Evolutionary conservation across 1,140 invertebrate genomes (phyloP).

Genomic region (Subanguina moxae): DNA sequence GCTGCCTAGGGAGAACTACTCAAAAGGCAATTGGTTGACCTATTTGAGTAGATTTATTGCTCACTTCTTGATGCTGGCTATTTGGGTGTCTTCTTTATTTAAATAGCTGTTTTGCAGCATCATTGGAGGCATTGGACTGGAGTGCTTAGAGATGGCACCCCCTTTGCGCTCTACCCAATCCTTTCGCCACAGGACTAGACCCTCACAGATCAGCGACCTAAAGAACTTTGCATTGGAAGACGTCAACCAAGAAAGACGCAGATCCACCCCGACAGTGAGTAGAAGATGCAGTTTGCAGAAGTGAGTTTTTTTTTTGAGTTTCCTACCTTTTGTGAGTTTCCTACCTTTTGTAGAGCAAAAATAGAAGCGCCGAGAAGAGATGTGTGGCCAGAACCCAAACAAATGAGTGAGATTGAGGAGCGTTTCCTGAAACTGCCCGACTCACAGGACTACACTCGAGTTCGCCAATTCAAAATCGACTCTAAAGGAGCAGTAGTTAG

Average conservation of each 20-base stretch:
- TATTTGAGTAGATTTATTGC: too few relatives aligned
- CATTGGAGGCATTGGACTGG: constrained; percentile 15
- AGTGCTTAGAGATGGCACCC: constrained; percentile 11
- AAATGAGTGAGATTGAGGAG: constrained; percentile 47
- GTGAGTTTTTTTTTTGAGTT: constrained; percentile 11
- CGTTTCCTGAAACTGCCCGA: constrained; percentile 45
- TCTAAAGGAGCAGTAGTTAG: constrained; percentile 47
- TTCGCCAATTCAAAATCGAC: constrained; percentile 51
- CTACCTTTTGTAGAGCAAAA: constrained; percentile 6
- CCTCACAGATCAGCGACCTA: constrained; percentile 6
- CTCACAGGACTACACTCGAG: constrained; percentile 47
- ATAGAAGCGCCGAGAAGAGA: constrained; percentile 30
- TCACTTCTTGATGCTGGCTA: too few relatives aligned
- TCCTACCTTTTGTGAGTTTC: background rate
- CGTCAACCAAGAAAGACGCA: constrained; percentile 24
- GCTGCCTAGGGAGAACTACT: too few relatives aligned
- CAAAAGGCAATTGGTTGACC: too few relatives aligned
- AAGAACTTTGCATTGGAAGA: background rate
- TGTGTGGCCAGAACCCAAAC: constrained; percentile 51
- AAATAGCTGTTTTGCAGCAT: too few relatives aligned
- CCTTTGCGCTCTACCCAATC: constrained; percentile 35
- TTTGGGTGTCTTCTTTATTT: too few relatives aligned
- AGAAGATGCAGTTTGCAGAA: constrained; percentile 33
- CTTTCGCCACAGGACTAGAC: constrained; percentile 45
- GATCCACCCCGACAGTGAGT: constrained; percentile 36